phyloP scores from a whole-genome alignment of 2,888 invertebrate genomes.

The Harpalus rubripes region DNA sequence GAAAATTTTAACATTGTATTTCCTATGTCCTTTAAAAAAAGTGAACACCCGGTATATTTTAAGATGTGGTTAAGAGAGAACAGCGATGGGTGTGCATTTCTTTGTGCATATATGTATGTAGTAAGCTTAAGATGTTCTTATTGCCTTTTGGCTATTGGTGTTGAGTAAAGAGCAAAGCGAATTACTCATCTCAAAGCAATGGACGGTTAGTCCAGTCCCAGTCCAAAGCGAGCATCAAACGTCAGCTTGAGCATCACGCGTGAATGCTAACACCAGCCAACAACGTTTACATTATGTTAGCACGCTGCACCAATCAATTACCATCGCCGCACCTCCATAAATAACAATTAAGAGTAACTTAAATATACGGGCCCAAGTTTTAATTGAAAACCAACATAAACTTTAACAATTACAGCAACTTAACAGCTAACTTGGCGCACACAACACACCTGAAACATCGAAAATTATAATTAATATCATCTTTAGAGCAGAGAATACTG shows the following conservation, averaged over 20 bases:
- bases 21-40: no score
- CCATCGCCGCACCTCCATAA: conserved; percentile 53
- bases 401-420: conserved; percentile 64
- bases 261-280: conserved; percentile 32
- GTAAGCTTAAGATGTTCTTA: no score
- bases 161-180: no score
- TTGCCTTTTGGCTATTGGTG: no score
- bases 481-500: conserved; percentile 58
- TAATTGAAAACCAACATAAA: conserved; percentile 66
- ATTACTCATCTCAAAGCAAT: no score
- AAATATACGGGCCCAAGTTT: conserved; percentile 62
- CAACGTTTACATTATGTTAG: conserved; percentile 55
- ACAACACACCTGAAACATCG: conserved; percentile 64
- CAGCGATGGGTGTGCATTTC: no score
- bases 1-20: no score
- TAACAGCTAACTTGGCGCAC: conserved; percentile 53
- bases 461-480: conserved; percentile 66
- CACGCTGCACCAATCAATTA: conserved; percentile 62
- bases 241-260: conserved; percentile 25
- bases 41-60: no score
- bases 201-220: no score
- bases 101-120: no score
- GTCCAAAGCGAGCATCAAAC: conserved; percentile 4
- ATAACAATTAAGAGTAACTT: conserved; percentile 66
- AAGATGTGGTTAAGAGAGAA: no score